A percentile compares a stretch with the other conserved stretches of the same genome.
phyloP scores from a whole-genome alignment of 1,140 invertebrate genomes.

The Drosophila lacertosa region DNA sequence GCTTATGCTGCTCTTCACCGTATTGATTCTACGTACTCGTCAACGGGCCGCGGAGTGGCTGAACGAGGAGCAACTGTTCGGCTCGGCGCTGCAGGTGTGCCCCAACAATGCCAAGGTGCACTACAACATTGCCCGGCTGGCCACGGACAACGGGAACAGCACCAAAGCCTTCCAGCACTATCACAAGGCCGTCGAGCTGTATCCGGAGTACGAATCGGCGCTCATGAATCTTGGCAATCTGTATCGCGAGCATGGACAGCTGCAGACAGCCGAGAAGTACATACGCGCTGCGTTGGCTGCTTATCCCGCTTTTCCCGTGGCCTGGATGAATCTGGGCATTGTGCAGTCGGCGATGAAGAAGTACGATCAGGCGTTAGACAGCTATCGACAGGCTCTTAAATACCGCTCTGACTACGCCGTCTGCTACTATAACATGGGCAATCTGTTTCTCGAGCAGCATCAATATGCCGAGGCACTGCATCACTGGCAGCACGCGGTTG shows the following conservation, averaged over 20 bases:
- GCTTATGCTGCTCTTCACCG: conserved; percentile 83
- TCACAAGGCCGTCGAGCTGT: conserved; percentile 90
- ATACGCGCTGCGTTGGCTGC: conserved; percentile 90
- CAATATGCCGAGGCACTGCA: conserved; percentile 86
- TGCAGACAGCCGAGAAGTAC: conserved; percentile 90
- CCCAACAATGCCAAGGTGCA: conserved; percentile 97
- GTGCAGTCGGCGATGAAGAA: conserved; percentile 91
- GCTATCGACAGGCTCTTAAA: conserved; percentile 91
- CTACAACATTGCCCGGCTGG: conserved; percentile 96
- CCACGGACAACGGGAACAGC: conserved; percentile 90
- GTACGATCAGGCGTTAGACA: conserved; percentile 89
- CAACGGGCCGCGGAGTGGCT: conserved; percentile 92
- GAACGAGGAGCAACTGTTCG: conserved; percentile 89
- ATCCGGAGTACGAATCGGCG: conserved; percentile 97
- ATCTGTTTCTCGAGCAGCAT: conserved; percentile 88
- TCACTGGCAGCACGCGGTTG: conserved; percentile 92
- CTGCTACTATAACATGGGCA: conserved; percentile 97
- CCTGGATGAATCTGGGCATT: conserved; percentile 99
- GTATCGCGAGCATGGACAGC: conserved; percentile 90
- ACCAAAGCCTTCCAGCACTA: conserved; percentile 91
- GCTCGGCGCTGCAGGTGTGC: conserved; percentile 90
- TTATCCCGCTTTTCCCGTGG: conserved; percentile 95
- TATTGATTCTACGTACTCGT: conserved; percentile 86
- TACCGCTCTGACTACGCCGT: conserved; percentile 94
- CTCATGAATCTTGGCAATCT: conserved; percentile 99